Evolutionary conservation across 2,113 vertebrate genomes (phyloP).

Genomic region (Entosphenus tridentatus): DNA sequence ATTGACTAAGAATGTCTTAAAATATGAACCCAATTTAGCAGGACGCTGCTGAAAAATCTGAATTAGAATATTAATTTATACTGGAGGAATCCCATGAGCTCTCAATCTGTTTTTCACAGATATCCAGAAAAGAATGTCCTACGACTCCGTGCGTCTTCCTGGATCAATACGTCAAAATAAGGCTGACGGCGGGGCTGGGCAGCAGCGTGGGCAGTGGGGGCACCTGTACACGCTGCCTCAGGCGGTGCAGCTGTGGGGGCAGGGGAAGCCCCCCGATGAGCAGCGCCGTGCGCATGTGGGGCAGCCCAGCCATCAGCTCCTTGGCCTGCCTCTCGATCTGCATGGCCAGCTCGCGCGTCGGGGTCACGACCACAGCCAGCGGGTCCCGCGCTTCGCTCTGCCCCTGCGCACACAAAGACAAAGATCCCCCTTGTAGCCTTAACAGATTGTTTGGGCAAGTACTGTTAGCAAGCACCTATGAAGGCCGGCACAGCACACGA

Average conservation of each 20-base stretch:
- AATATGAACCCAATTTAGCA: neutral
- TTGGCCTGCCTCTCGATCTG: conserved; percentile 77
- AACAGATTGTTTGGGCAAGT: too few species aligned
- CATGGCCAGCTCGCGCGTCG: conserved; percentile 71
- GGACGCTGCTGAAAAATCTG: conserved; percentile 1
- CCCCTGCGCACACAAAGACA: too few species aligned
- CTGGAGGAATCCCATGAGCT: too few species aligned
- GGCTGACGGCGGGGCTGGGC: neutral
- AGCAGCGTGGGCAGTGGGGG: neutral
- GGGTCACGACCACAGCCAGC: conserved; percentile 40
- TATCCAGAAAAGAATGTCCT: too few species aligned
- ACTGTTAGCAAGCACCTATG: too few species aligned
- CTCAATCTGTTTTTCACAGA: too few species aligned
- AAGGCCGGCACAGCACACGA: too few species aligned
- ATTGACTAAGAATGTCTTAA: neutral
- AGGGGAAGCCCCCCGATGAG: conserved; percentile 73
- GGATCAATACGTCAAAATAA: neutral
- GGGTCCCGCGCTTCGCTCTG: neutral
- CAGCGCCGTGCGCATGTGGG: conserved; percentile 62
- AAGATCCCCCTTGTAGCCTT: too few species aligned
- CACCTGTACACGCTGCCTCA: conserved; percentile 63
- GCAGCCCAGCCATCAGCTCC: conserved; percentile 52
- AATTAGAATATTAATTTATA: neutral
- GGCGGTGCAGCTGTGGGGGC: conserved; percentile 63
- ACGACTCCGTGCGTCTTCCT: too few species aligned